Evolutionary conservation across 2,888 invertebrate species (phyloP), one percentile per base, ranked within the genome.

Genomic region (Sesia apiformis): DNA sequence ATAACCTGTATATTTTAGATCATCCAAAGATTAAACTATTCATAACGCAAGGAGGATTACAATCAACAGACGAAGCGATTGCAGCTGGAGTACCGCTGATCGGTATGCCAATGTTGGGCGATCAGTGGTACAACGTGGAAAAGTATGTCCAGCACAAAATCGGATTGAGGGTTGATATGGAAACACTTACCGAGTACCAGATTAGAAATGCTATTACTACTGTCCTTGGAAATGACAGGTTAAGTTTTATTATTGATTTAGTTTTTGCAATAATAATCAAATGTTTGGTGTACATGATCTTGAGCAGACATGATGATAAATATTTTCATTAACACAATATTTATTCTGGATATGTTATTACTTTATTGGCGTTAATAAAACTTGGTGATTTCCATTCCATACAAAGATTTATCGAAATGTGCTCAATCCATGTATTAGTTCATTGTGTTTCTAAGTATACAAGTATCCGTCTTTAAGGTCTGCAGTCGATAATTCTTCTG

Each of bases 1-100:
- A 23, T 23, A 23, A 23, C 23, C 23, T 23, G 23, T 23, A 46
- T 5, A 4, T 55, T 55, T 46, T 40, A 55, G 55, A 41, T 8
- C 78, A 79, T 60, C 67, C 69, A 4, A 78, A 78, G 54, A 54
- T 78, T 4, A 77, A 76, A 57, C 52, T 72, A 4, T 78, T 78
- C 52, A 66, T 76, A 8, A 70, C 70, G 0, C 76, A 76, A 66
- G 73, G 72, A 38, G 76, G 76, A 4, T 53, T 71, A 5, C 72
- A 73, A 52, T 72, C 74, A 0, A 54, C 69, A 3, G 72, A 74
- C 56, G 76, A 76, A 60, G 63, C 73, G 1, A 64, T 76, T 39
- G 61, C 63, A 38, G 61, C 63, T 4, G 58, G 61, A 53, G 63
- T 67, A 3, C 72, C 73, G 4, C 55, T 74, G 23, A 55, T 73